A percentile compares a stretch with the other conserved stretches of the same genome.
phyloP scores from a whole-genome alignment of 2,113 vertebrate genomes.

The Sinocyclocheilus grahami region DNA sequence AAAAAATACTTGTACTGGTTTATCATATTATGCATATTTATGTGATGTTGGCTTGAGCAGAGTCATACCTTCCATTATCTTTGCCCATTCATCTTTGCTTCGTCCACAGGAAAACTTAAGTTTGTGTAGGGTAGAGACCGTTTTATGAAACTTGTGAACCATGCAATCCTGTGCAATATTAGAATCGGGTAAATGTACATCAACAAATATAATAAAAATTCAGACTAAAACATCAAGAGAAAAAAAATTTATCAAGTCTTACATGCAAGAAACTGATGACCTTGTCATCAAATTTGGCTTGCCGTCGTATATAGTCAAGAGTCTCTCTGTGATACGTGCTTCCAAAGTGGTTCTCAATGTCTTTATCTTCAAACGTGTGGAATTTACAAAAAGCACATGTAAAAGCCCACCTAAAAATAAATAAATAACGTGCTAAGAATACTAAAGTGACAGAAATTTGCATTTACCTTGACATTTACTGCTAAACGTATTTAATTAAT shows the following conservation, averaged over 20 bases:
- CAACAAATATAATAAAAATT: not conserved
- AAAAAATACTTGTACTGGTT: not conserved
- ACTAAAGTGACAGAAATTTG: not conserved
- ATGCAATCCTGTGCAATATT: conserved; percentile 80
- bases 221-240: not conserved
- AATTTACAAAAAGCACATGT: conserved; percentile 90
- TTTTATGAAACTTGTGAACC: conserved; percentile 88
- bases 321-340: conserved; percentile 83
- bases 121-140: conserved; percentile 77
- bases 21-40: not conserved
- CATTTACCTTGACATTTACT: not conserved
- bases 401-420: conserved; percentile 78
- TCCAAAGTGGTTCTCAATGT: conserved; percentile 85
- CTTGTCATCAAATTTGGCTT: conserved; percentile 87
- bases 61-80: conserved; percentile 51
- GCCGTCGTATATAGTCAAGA: conserved; percentile 85
- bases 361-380: conserved; percentile 86
- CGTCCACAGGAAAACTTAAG: conserved; percentile 54
- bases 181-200: conserved; percentile 13
- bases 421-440: not conserved
- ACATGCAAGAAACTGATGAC: conserved; percentile 87
- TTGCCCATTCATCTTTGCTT: conserved; percentile 40
- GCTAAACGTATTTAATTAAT: not conserved
- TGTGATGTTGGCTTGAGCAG: not conserved
- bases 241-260: conserved; percentile 59